Evolutionary conservation across 2,888 invertebrate species (phyloP).

Genomic region (Drosophila colorata): DNA sequence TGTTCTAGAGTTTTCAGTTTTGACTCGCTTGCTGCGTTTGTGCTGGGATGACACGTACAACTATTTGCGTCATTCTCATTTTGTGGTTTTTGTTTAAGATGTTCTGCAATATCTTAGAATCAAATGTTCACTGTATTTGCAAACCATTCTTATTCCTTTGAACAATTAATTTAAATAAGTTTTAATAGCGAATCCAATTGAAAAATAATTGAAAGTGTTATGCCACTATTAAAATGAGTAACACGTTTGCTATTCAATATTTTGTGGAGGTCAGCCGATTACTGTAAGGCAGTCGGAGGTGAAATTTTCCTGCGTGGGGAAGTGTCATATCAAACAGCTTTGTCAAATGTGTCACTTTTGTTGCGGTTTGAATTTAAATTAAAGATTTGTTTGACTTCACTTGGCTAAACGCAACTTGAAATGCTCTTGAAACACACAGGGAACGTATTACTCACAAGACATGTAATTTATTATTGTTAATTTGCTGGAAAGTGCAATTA

Average conservation of each 20-base stretch:
- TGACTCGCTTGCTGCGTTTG: slow-evolving; percentile 31
- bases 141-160: no score
- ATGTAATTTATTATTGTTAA: slow-evolving; percentile 15
- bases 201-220: slow-evolving; percentile 1
- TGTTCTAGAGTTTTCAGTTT: slow-evolving; percentile 2
- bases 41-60: slow-evolving; percentile 3
- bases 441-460: background rate
- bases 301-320: background rate
- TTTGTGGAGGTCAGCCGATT: slow-evolving; percentile 12
- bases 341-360: background rate
- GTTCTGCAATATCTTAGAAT: background rate
- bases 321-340: slow-evolving; percentile 32
- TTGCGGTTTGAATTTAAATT: slow-evolving; percentile 7
- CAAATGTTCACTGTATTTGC: background rate
- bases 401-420: background rate
- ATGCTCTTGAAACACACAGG: background rate
- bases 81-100: background rate
- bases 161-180: background rate
- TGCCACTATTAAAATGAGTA: background rate
- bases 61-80: background rate
- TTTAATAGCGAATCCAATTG: background rate
- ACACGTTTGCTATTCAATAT: slow-evolving; percentile 4
- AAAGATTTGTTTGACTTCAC: background rate
- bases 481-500: slow-evolving; percentile 30
- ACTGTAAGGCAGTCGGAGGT: background rate